These are phyloP conservation scores for Eupithecia pulchellata DNA, from an alignment of 2,888 invertebrate genomes.

Conservation along the genomic window DNA sequence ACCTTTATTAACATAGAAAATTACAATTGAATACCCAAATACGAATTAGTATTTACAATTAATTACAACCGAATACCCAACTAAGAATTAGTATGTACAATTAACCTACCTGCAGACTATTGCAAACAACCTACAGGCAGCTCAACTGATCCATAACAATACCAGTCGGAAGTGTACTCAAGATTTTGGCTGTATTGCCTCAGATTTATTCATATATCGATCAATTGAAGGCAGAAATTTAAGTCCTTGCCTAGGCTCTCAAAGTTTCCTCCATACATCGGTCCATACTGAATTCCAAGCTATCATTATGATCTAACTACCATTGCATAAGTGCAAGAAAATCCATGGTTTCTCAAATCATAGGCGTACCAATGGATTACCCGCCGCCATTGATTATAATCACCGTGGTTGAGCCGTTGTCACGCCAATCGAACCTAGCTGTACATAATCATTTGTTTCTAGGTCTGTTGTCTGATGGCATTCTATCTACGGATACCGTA, in stretches of 20 bases:
- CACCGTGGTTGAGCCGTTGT: slow-evolving; percentile 8
- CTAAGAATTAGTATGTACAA: too few relatives aligned
- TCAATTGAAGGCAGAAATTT: background rate
- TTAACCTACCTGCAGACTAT: too few relatives aligned
- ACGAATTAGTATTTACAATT: too few relatives aligned
- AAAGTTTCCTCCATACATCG: background rate
- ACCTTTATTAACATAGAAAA: too few relatives aligned
- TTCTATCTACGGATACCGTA: slow-evolving; percentile 4
- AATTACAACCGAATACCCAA: too few relatives aligned
- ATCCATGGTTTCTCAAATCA: background rate
- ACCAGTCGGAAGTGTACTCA: too few relatives aligned
- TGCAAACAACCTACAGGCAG: too few relatives aligned
- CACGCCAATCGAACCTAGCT: slow-evolving; percentile 16
- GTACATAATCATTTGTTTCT: slow-evolving; percentile 18
- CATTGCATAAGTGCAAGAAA: background rate
- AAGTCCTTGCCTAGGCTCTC: background rate
- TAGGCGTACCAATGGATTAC: slow-evolving; percentile 15
- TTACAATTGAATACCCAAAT: too few relatives aligned
- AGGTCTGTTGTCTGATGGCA: slow-evolving; percentile 4
- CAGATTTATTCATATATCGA: too few relatives aligned
- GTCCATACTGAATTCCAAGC: background rate
- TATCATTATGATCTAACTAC: background rate
- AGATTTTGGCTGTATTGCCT: too few relatives aligned
- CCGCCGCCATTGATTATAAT: slow-evolving; percentile 24
- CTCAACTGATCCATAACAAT: too few relatives aligned